Evolutionary conservation across 1,140 invertebrate genomes (phyloP).

Genomic region (Acromyrmex heyeri): DNA sequence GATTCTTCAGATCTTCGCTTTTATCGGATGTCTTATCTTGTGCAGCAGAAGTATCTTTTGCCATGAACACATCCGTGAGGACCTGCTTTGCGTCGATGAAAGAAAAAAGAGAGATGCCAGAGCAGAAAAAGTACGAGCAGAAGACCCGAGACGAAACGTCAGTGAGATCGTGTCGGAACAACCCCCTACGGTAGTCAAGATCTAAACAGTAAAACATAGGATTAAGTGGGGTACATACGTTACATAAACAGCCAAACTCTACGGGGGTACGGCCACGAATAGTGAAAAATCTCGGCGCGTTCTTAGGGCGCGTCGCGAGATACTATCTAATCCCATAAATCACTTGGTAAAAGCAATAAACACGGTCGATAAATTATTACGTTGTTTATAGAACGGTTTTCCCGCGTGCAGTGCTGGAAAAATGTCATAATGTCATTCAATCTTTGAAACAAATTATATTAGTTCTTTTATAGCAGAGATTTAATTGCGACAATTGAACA

Average conservation of each 20-base stretch:
- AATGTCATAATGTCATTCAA: not conserved
- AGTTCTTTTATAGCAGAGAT: not conserved
- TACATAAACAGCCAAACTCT: slow-evolving; percentile 72
- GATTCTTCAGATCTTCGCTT: not conserved
- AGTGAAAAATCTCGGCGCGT: slow-evolving; percentile 72
- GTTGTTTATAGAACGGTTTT: not conserved
- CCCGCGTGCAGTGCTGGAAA: not conserved
- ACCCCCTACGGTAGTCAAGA: slow-evolving; percentile 78
- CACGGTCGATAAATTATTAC: slow-evolving; percentile 8
- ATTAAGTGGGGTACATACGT: slow-evolving; percentile 77
- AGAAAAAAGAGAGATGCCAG: slow-evolving; percentile 39
- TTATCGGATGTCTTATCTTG: slow-evolving; percentile 6
- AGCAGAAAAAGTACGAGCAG: slow-evolving; percentile 32
- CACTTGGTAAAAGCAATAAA: slow-evolving; percentile 35
- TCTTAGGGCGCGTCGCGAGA: slow-evolving; percentile 7
- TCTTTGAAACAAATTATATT: not conserved
- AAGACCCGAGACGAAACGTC: slow-evolving; percentile 54
- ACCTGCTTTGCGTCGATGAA: slow-evolving; percentile 20
- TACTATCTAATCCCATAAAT: slow-evolving; percentile 45
- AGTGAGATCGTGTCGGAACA: slow-evolving; percentile 72
- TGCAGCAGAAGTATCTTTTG: slow-evolving; percentile 15
- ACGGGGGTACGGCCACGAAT: slow-evolving; percentile 61
- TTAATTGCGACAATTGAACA: not conserved
- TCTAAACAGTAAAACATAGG: slow-evolving; percentile 78
- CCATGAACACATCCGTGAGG: slow-evolving; percentile 5